These are phyloP conservation scores for Agelastica alni DNA, from an alignment of 2,888 invertebrate genomes.

Conservation along the genomic window DNA sequence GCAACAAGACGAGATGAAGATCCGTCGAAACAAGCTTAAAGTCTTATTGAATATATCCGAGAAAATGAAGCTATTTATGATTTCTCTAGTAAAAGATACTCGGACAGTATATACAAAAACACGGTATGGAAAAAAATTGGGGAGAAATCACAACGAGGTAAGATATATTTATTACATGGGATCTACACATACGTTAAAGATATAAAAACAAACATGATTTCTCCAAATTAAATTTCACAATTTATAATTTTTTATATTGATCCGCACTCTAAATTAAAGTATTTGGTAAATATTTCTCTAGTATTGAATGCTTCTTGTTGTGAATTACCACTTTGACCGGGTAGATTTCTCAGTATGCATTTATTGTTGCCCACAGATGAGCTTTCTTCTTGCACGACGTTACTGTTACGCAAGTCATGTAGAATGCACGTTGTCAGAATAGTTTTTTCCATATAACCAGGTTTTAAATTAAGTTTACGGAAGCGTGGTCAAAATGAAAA, in stretches of 20 bases:
- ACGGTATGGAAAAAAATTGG: neutral
- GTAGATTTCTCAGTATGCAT: constrained; percentile 17
- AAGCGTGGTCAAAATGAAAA: constrained; percentile 1
- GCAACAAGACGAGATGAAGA: no score
- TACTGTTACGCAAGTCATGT: constrained; percentile 18
- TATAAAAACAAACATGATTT: neutral
- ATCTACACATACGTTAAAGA: neutral
- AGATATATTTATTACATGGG: neutral
- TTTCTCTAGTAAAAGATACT: neutral
- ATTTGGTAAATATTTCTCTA: constrained; percentile 19
- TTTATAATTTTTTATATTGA: neutral
- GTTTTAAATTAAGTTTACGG: constrained; percentile 22
- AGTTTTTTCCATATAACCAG: constrained; percentile 23
- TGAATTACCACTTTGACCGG: constrained; percentile 16
- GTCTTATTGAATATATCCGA: no score
- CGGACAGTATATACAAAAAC: neutral
- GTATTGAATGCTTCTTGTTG: constrained; percentile 12
- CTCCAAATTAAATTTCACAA: neutral
- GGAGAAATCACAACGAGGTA: neutral
- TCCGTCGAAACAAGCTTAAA: no score
- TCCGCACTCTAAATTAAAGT: constrained; percentile 20
- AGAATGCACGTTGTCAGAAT: constrained; percentile 24
- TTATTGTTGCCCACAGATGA: constrained; percentile 5
- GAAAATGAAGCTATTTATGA: no score
- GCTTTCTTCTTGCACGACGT: constrained; percentile 2